Evolutionary conservation across 1,140 invertebrate species (phyloP), one percentile per base, ranked within the genome.

Genomic region (Cyrtorhinus lividipennis): DNA sequence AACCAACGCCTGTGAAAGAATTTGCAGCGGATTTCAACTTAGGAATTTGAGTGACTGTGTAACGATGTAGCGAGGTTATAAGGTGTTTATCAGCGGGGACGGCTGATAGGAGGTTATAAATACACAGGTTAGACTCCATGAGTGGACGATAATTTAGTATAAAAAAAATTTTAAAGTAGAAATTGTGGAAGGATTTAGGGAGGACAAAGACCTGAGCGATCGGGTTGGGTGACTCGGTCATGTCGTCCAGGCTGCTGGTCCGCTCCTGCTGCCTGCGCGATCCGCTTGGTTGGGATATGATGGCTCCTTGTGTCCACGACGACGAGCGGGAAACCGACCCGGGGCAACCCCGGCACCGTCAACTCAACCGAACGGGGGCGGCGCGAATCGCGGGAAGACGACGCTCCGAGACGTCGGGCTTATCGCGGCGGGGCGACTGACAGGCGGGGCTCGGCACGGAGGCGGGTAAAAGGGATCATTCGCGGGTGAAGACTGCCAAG

Each of bases 161-260:
- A n/a, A n/a, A n/a, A n/a, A n/a, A n/a, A n/a, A n/a, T n/a, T n/a
- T n/a, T n/a, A n/a, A n/a, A n/a, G n/a, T n/a, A n/a, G n/a, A n/a
- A n/a, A n/a, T n/a, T n/a, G n/a, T n/a, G n/a, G n/a, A n/a, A n/a
- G n/a, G n/a, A n/a, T n/a, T n/a, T n/a, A n/a, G n/a, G n/a, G 15
- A 38, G 30, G 3, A 53, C 18, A 53, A 20, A 12, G 25, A 65
- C 64, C 64, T 65, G 64, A 24, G 64, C 64, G 59, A 65, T 65
- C 26, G 64, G 63, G 53, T 65, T 65, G 25, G 62, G 56, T 12
- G 59, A 48, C 20, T 61, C 64, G 24, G 46, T 62, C 53, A 61
- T 65, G n/a, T 65, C 64, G 26, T 65, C 64, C 59, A 62, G 64
- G 26, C 45, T 61, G 59, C 25, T 44, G 48, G 57, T 58, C 15